A percentile compares a stretch with the other conserved stretches of the same genome.
Evolutionary conservation across 2,888 invertebrate genomes (phyloP).

Genomic region (Cepaea hortensis): DNA sequence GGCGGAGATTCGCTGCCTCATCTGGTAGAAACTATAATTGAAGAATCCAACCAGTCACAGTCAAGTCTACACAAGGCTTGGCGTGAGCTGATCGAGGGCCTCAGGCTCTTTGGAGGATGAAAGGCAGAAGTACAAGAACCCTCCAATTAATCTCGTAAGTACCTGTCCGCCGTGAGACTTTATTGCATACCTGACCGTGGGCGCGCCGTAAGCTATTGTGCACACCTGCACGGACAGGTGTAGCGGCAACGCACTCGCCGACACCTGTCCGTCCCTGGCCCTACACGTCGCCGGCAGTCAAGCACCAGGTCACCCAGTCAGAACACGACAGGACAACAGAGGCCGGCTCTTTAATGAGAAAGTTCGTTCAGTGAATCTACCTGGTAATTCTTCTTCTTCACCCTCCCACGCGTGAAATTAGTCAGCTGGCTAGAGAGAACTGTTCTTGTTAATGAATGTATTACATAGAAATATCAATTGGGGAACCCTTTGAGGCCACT

Average conservation of each 20-base stretch:
- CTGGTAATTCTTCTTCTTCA: background rate
- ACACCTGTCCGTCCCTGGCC: background rate
- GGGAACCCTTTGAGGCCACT: too few species aligned
- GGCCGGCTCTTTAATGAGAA: background rate
- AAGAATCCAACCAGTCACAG: too few species aligned
- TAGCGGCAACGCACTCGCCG: background rate
- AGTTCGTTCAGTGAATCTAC: background rate
- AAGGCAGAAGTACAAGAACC: too few species aligned
- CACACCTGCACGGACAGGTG: constrained; percentile 1
- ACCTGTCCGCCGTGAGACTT: too few species aligned
- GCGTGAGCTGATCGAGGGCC: too few species aligned
- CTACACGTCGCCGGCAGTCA: background rate
- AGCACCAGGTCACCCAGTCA: background rate
- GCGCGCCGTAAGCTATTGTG: background rate
- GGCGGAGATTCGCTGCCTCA: too few species aligned
- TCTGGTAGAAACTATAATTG: too few species aligned
- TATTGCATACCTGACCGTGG: too few species aligned
- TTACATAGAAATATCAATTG: too few species aligned
- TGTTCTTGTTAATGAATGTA: background rate
- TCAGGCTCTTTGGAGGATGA: too few species aligned
- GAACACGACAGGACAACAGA: background rate
- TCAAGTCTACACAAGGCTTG: too few species aligned
- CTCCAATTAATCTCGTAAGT: too few species aligned
- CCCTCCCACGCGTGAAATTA: background rate
- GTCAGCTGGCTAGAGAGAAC: background rate